Percentiles rank a stretch among this genome's conserved stretches.
phyloP scores from a whole-genome alignment of 2,113 vertebrate species.

The Ariopsis seemanni region DNA sequence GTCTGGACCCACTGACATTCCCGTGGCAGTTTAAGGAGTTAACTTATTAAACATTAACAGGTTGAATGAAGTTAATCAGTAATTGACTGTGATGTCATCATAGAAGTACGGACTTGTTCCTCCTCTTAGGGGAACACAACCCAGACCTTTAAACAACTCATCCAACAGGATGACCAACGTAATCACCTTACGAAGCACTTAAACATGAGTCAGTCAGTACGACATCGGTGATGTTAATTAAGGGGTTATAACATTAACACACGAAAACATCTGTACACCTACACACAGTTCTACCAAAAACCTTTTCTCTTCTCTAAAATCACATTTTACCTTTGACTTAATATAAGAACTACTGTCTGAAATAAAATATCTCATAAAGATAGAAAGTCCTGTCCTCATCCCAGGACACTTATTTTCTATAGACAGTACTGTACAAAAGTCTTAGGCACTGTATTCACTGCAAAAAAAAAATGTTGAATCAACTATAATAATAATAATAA shows the following conservation, averaged over 20 bases:
- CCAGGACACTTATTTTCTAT: neutral
- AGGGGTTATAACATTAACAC: neutral
- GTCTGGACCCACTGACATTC: no score
- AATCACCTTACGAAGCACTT: neutral
- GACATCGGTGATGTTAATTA: neutral
- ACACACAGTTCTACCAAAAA: neutral
- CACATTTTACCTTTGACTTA: neutral
- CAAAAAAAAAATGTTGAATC: no score
- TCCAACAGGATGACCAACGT: neutral
- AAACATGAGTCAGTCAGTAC: neutral
- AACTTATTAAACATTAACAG: slow-evolving; percentile 27
- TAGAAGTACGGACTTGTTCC: neutral
- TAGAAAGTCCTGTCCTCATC: neutral
- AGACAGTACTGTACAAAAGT: neutral
- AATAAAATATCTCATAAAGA: neutral
- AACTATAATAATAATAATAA: no score
- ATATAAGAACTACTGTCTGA: neutral
- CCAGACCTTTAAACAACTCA: neutral
- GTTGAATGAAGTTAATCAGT: slow-evolving; percentile 19
- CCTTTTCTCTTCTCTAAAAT: neutral
- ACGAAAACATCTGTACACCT: neutral
- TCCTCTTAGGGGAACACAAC: slow-evolving; percentile 20
- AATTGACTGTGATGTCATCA: neutral
- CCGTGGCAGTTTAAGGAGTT: neutral
- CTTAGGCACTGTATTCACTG: no score